Evolutionary conservation across 2,797 vertebrate genomes (phyloP).

Genomic region (Cyclura pinguis): DNA sequence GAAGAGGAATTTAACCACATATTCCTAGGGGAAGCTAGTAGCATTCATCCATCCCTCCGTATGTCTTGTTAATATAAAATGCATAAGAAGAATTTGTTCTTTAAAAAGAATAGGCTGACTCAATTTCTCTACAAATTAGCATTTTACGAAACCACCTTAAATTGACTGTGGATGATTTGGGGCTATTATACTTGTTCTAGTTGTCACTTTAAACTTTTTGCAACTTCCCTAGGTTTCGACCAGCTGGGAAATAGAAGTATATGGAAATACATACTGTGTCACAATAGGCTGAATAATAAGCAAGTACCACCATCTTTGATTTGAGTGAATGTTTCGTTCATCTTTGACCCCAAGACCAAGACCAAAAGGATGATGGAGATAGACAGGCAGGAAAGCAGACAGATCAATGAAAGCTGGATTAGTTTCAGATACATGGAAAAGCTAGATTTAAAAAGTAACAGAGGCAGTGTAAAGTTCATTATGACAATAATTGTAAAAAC

Average conservation of each 20-base stretch:
- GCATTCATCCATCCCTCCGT: not conserved
- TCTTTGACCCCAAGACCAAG: not conserved
- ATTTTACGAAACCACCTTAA: not conserved
- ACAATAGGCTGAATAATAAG: not conserved
- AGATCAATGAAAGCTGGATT: not conserved
- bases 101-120: not conserved
- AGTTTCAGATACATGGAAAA: not conserved
- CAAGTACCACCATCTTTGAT: not conserved
- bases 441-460: not conserved
- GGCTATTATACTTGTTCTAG: not conserved
- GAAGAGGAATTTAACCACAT: conserved; percentile 7
- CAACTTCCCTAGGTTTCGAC: not conserved
- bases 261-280: not conserved
- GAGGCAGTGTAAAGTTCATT: not conserved
- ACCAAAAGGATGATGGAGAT: not conserved
- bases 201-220: conserved; percentile 1
- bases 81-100: not conserved
- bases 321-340: not conserved
- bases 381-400: not conserved
- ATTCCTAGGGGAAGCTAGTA: not conserved
- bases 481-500: not conserved
- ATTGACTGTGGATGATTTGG: not conserved
- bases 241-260: not conserved
- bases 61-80: not conserved
- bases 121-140: not conserved